Evolutionary conservation across 1,140 invertebrate genomes (phyloP), one percentile per base, ranked within the genome.

Genomic region (Colletes gigas): DNA sequence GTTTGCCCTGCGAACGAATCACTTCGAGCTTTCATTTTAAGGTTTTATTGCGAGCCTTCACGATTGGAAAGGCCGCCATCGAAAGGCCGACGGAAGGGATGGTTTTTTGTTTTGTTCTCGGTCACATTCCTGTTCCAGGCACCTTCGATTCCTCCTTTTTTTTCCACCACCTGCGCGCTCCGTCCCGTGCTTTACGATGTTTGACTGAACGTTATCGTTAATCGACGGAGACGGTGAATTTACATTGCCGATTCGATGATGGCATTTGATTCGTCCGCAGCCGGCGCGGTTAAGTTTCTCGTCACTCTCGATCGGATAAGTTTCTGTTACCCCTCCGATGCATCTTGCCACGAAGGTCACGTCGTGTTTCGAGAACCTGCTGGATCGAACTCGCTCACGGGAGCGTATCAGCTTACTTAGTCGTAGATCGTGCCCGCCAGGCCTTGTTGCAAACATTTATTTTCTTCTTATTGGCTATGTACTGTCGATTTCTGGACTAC

Each of bases 401-500:
- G 78, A 87, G 75, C 83, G 82, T 88, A 88, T 88, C 86, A 80
- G 75, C 82, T 87, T 87, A 84, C 84, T 80, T 84, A 80, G 69
- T 67, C 82, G 72, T 88, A 88, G 85, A 87, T 88, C 86, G 86
- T 87, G 85, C 78, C 39, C 85, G 86, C 82, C 79, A 60, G 82
- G 74, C 83, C 82, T 86, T 82, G 86, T 87, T 84, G 79, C 72
- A 2, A 80, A 60, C 79, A 74, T 87, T 83, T 83, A 81, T 83
- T 87, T 82, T 88, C 86, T 87, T 88, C 86, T 88, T 88, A 87
- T 87, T 88, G 83, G 68, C 76, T 62, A 60, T 88, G 85, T 88
- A 88, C 86, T 88, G 86, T 88, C 86, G 86, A 88, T 88, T 88
- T 88, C 86, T 87, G 83, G 86, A 78, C 86, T 88, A 88, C 86